Base-by-base conservation (phyloP, 2,797 vertebrate genomes). In the Pseudopleuronectes americanus region DNA sequence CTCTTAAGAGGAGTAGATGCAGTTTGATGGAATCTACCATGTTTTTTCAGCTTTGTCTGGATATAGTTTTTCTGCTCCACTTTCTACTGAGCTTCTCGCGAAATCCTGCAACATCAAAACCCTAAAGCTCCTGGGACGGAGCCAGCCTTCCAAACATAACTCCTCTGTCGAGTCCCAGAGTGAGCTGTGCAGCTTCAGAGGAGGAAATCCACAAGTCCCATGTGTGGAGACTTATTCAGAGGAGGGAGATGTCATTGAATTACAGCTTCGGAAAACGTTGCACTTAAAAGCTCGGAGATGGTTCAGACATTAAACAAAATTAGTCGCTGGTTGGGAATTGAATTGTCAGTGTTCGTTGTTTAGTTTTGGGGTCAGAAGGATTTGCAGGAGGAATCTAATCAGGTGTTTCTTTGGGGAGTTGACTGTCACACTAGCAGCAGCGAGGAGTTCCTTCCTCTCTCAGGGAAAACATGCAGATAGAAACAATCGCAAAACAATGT, bases 71-170 rank as follows among this genome's bases (percentile, higher is more conserved):
- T 22, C 68, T 73, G 74, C 79, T 82, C 79, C 59, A 80, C 43
- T 81, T 89, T 84, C 71, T 55, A 23, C 8, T 56, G 57, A 0
- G 0, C 74, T 60, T 57, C 68, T 77, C 63, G 10, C 64, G 55
- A 57, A 58, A 57, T 84, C 68, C 59, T 10, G 55, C 61, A 71
- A 69, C 68, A 82, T 90, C 80, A 88, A 83, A 89, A 84, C 26
- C 64, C 26, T 0, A 81, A 83, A 77, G 56, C 86, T 84, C 87
- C 62, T 22, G 78, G 84, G 88, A 90, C 68, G 19, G 52, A 51
- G 64, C 62, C 63, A 21, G 51, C 56, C 74, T 82, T 59, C 64
- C 19, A 59, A 89, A 83, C 83, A 79, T 7, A 72, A 76, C 79
- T 74, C 69, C 64, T 61, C 23, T 0, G 48, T 41, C 62, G 64